Conservation (phyloP, 1,140 invertebrate genomes). For the Orchesella cincta region DNA sequence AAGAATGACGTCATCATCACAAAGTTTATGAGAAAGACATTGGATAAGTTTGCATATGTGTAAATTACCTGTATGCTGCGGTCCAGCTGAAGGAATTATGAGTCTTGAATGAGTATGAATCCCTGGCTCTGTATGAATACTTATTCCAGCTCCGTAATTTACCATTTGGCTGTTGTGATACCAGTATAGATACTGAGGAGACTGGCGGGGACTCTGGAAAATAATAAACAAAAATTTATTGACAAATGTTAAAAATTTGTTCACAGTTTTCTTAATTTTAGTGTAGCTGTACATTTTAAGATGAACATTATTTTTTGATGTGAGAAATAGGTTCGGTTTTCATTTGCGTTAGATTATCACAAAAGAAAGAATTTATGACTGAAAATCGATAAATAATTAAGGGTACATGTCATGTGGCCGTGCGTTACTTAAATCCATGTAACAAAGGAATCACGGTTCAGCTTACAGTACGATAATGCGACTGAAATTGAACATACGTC, state of each 20-base stretch:
- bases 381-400: no score
- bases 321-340: no score
- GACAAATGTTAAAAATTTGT: not conserved
- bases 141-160: slow-evolving; percentile 49
- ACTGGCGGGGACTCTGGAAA: slow-evolving; percentile 45
- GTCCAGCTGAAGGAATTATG: slow-evolving; percentile 38
- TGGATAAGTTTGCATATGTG: not conserved
- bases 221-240: not conserved
- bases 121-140: slow-evolving; percentile 49
- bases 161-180: slow-evolving; percentile 54
- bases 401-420: no score
- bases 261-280: not conserved
- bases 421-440: no score
- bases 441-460: no score
- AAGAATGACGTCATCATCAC: not conserved
- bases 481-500: no score
- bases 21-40: not conserved
- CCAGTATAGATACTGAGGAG: slow-evolving; percentile 52
- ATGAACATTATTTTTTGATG: not conserved
- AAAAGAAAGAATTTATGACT: no score
- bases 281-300: not conserved
- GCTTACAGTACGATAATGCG: no score
- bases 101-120: slow-evolving; percentile 52
- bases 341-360: no score
- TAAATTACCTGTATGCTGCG: slow-evolving; percentile 44